A percentile compares a stretch with the other conserved stretches of the same genome.
Conservation (phyloP, 2,888 invertebrate genomes). For the Drosophila subquinaria region DNA sequence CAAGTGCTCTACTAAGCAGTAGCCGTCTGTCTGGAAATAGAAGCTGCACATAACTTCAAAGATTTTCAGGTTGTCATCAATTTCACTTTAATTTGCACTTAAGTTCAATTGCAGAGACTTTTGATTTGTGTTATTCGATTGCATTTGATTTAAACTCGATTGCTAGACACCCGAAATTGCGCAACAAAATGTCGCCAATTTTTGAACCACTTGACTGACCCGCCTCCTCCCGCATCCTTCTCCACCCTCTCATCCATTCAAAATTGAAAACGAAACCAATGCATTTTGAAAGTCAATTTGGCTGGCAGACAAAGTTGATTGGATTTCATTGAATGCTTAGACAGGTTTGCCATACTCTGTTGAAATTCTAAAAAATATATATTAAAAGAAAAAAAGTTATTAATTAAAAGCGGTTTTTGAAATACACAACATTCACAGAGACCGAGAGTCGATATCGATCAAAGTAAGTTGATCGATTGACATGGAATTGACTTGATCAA, state of each 20-base stretch:
- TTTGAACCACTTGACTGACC: slow-evolving; percentile 17
- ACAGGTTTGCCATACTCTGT: slow-evolving; percentile 36
- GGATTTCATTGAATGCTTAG: slow-evolving; percentile 52
- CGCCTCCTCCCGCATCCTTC: neutral
- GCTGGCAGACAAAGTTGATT: slow-evolving; percentile 56
- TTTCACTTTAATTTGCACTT: slow-evolving; percentile 67
- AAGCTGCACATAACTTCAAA: neutral
- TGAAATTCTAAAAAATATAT: slow-evolving; percentile 25
- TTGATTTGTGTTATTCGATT: slow-evolving; percentile 34
- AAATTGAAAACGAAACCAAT: slow-evolving; percentile 29
- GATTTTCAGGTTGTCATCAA: slow-evolving; percentile 36
- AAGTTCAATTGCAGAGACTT: slow-evolving; percentile 62
- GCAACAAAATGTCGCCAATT: slow-evolving; percentile 56
- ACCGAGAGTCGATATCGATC: slow-evolving; percentile 1
- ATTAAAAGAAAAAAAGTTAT: slow-evolving; percentile 5
- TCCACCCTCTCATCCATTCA: neutral
- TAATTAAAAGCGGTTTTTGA: slow-evolving; percentile 7
- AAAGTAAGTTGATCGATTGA: slow-evolving; percentile 6
- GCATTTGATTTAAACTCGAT: slow-evolving; percentile 75
- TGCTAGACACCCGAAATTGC: slow-evolving; percentile 67
- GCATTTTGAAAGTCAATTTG: slow-evolving; percentile 60
- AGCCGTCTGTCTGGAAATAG: neutral
- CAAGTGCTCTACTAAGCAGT: slow-evolving; percentile 46
- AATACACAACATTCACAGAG: neutral
- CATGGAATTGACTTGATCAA: slow-evolving; percentile 7